A percentile compares a stretch with the other conserved stretches of the same genome.
Conservation (phyloP, 2,888 invertebrate species). For the Acleris cristana region DNA sequence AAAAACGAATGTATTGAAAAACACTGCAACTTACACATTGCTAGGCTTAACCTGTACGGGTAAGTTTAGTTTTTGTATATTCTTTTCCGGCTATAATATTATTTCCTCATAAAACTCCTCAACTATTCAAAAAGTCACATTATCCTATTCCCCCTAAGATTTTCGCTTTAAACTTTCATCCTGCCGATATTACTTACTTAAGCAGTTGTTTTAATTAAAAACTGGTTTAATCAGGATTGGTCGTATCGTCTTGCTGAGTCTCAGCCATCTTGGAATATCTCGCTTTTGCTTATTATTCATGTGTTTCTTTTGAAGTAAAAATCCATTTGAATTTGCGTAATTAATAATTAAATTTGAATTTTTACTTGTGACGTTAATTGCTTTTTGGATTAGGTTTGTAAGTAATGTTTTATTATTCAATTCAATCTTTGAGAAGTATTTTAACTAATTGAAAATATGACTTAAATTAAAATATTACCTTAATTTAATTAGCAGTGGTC, state of each 20-base stretch:
- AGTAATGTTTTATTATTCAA: too few species aligned
- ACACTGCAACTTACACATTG: too few species aligned
- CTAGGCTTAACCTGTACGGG: too few species aligned
- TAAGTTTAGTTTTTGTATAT: constrained; percentile 31
- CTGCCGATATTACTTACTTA: constrained; percentile 38
- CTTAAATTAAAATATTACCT: too few species aligned
- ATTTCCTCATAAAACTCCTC: constrained; percentile 33
- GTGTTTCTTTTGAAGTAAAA: constrained; percentile 22
- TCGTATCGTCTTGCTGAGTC: constrained; percentile 15
- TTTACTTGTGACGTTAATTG: neutral
- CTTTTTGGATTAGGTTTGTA: neutral
- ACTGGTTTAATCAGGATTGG: constrained; percentile 36
- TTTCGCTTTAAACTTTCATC: constrained; percentile 35
- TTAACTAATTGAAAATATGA: too few species aligned
- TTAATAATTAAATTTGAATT: constrained; percentile 3
- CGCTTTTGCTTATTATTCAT: constrained; percentile 17
- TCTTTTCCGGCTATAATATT: constrained; percentile 19
- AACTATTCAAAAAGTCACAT: constrained; percentile 34
- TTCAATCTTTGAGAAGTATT: too few species aligned
- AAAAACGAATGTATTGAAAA: too few species aligned
- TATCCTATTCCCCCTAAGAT: constrained; percentile 24
- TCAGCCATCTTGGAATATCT: constrained; percentile 6
- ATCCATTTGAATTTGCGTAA: neutral
- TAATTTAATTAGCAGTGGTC: too few species aligned
- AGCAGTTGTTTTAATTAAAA: constrained; percentile 39